Evolutionary conservation across 2,113 vertebrate genomes (phyloP).

Genomic region (Phrynosoma platyrhinos): DNA sequence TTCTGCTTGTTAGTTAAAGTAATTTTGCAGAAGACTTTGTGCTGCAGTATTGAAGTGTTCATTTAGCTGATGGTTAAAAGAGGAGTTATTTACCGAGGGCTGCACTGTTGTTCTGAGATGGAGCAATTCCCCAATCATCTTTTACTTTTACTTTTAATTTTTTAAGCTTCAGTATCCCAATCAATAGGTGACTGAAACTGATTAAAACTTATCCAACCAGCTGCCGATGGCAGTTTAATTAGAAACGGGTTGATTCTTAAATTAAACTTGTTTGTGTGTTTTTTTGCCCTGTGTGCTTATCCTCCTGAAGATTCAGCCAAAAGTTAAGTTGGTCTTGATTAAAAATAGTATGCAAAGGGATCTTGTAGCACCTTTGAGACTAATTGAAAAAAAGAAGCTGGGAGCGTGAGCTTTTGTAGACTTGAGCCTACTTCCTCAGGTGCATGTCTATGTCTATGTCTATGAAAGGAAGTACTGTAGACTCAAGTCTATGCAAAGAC

Average conservation of each 20-base stretch:
- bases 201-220: constrained; percentile 89
- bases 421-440: no score
- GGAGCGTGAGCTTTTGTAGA: no score
- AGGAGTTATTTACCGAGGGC: constrained; percentile 89
- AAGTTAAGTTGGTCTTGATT: constrained; percentile 50
- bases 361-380: no score
- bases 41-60: constrained; percentile 87
- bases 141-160: constrained; percentile 89
- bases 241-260: constrained; percentile 87
- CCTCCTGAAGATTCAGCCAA: constrained; percentile 64
- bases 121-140: constrained; percentile 88
- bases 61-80: constrained; percentile 91
- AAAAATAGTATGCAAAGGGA: not conserved
- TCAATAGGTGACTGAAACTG: constrained; percentile 88
- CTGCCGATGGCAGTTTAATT: constrained; percentile 87
- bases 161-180: constrained; percentile 84
- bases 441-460: no score
- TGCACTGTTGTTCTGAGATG: constrained; percentile 82
- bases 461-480: no score
- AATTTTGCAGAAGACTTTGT: constrained; percentile 91
- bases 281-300: constrained; percentile 61
- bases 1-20: constrained; percentile 95
- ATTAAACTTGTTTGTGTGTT: constrained; percentile 83
- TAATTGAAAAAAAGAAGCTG: no score
- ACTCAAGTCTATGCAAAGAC: no score